phyloP scores from a whole-genome alignment of 92 coral and sea anemone species.

The Porites rus region DNA sequence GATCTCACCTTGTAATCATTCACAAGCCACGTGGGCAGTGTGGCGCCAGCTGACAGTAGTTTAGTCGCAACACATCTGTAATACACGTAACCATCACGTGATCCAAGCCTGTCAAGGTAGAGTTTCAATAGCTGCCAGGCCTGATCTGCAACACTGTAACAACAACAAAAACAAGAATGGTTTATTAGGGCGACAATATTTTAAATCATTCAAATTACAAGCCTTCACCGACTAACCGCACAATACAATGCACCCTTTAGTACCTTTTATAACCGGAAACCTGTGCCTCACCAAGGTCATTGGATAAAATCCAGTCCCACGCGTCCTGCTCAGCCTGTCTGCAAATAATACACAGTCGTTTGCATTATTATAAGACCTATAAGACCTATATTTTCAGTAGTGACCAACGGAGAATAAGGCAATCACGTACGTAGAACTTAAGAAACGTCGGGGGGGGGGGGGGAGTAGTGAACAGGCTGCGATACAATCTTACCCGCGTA shows the following conservation, averaged over 20 bases:
- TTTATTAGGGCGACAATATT: not conserved
- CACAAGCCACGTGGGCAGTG: slow-evolving; percentile 94
- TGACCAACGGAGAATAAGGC: not conserved
- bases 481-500: too few relatives aligned
- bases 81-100: slow-evolving; percentile 77
- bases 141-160: slow-evolving; percentile 86
- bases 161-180: not conserved
- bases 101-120: slow-evolving; percentile 82
- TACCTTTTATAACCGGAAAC: slow-evolving; percentile 78
- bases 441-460: too few relatives aligned
- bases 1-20: slow-evolving; percentile 86
- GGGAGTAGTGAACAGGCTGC: too few relatives aligned
- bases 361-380: too few relatives aligned
- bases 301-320: slow-evolving; percentile 90
- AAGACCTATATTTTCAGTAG: not conserved
- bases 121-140: slow-evolving; percentile 90
- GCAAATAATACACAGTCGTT: not conserved
- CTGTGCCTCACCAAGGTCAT: slow-evolving; percentile 78
- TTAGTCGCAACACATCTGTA: slow-evolving; percentile 91
- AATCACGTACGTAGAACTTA: too few relatives aligned
- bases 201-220: too few relatives aligned
- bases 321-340: slow-evolving; percentile 61
- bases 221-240: too few relatives aligned
- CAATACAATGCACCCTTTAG: not conserved
- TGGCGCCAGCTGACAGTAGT: slow-evolving; percentile 86